A percentile compares a stretch with the other conserved stretches of the same genome.
These are phyloP conservation scores for Drosophila rellima DNA, from an alignment of 2,888 invertebrate species.

Conservation along the genomic window DNA sequence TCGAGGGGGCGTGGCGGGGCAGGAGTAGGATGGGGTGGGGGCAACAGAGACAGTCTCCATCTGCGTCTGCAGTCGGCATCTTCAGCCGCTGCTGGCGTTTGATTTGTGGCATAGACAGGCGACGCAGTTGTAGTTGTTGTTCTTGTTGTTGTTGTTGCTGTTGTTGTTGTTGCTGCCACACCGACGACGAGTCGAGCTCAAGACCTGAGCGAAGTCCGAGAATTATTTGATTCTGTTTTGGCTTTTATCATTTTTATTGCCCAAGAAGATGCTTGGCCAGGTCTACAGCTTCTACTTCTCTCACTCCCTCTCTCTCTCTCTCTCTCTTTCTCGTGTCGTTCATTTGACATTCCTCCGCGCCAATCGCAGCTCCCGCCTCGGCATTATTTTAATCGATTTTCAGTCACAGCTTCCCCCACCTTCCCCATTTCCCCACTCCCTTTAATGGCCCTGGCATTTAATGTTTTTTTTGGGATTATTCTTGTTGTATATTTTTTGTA, in stretches of 20 bases:
- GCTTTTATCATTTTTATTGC: conserved; percentile 74
- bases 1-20: not conserved
- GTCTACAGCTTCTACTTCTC: conserved; percentile 2
- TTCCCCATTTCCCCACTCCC: conserved; percentile 10
- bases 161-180: conserved; percentile 19
- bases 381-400: conserved; percentile 78
- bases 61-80: conserved; percentile 40
- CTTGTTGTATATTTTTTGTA: conserved; percentile 13
- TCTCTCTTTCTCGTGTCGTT: conserved; percentile 46
- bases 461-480: conserved; percentile 55
- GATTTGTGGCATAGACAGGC: conserved; percentile 79
- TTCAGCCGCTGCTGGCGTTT: conserved; percentile 62
- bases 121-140: conserved; percentile 22
- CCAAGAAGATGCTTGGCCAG: conserved; percentile 35
- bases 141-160: conserved; percentile 12
- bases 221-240: conserved; percentile 65
- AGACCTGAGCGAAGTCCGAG: conserved; percentile 33
- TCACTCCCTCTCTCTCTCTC: not conserved
- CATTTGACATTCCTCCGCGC: conserved; percentile 73
- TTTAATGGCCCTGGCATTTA: conserved; percentile 33
- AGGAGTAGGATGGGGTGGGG: conserved; percentile 3
- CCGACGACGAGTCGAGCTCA: conserved; percentile 23
- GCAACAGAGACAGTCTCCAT: conserved; percentile 26
- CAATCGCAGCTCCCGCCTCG: conserved; percentile 57
- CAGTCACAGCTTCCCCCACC: conserved; percentile 32